Base-by-base conservation (phyloP, 64 coral and sea anemone species). In the Montipora capricornis region DNA sequence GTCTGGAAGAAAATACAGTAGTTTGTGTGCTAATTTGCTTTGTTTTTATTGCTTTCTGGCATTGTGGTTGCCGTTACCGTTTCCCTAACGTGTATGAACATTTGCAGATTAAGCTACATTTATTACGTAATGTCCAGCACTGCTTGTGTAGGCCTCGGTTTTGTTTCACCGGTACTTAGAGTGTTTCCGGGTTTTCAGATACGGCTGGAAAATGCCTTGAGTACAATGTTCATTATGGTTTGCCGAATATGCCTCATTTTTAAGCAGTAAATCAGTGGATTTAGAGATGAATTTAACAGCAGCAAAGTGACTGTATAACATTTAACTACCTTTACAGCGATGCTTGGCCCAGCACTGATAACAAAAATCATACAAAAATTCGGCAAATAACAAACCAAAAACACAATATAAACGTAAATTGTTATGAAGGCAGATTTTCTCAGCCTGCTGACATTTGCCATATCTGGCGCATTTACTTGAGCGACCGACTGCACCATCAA, bases 361-460 rank as follows among this genome's bases (percentile, higher is more conserved):
- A 74, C 5, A 3, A 9, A 29, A 14, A 74, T 22, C 8, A 37
- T 81, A 19, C 79, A 81, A 10, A 4, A 80, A 8, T 81, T 55
- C 4, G 81, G 81, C 60, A 83, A n/a, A 67, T 66, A 83, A 16
- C 58, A 67, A 16, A 83, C 81, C 8, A 83, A 17, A 47, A 83
- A 83, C 58, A 83, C 81, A 2, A 83, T 13, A 46, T 83, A 83
- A 1, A 83, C 81, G 14, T 67, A 83, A 12, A 83, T 44, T 16
- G 58, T 47, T 2, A 13, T 60, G 37, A 83, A 14, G 8, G 81
- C 81, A 83, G 81, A 47, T 67, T 83, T 67, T 15, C 59, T 83
- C 29, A 67, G 10, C 20, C 80, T 83, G 9, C 5, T 3, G 20
- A 15, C 16, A 61, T 29, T 22, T 7, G 7, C 79, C 8, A 60